A percentile compares a stretch with the other conserved stretches of the same genome.
Conservation (phyloP, 2,113 vertebrate species). For the Polypterus bichir region DNA sequence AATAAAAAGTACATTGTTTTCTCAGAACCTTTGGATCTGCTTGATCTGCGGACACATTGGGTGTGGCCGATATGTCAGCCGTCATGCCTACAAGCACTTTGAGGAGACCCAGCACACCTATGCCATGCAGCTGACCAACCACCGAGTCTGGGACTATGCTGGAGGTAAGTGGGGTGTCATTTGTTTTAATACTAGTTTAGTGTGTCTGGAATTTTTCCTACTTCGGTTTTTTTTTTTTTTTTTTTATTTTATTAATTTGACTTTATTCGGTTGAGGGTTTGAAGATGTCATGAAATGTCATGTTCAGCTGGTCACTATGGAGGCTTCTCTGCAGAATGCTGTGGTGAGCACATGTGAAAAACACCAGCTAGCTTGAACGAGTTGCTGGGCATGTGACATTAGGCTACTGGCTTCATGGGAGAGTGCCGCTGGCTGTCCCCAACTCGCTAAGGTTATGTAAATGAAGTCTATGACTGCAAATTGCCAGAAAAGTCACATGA, state of each 20-base stretch:
- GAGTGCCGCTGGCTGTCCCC: too few species aligned
- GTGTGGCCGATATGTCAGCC: slow-evolving; percentile 87
- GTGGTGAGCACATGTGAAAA: too few species aligned
- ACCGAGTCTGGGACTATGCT: slow-evolving; percentile 95
- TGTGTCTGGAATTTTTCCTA: background rate
- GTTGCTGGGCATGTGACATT: too few species aligned
- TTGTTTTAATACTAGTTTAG: background rate
- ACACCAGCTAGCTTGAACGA: too few species aligned
- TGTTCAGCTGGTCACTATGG: too few species aligned
- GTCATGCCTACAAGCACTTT: slow-evolving; percentile 93
- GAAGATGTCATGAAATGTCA: too few species aligned
- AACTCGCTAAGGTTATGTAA: too few species aligned
- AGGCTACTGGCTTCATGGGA: too few species aligned
- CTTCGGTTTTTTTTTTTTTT: slow-evolving; percentile 1
- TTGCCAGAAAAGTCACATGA: too few species aligned
- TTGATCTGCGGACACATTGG: slow-evolving; percentile 95
- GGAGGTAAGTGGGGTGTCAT: slow-evolving; percentile 56
- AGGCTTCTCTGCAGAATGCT: too few species aligned
- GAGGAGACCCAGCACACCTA: slow-evolving; percentile 96
- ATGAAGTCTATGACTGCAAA: too few species aligned
- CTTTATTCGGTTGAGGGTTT: background rate
- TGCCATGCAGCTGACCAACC: slow-evolving; percentile 96
- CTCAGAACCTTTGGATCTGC: slow-evolving; percentile 94
- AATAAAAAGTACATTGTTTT: too few species aligned
- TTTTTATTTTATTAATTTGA: slow-evolving; percentile 1